These are phyloP conservation scores for Erebia aethiops DNA, from an alignment of 2,888 invertebrate species.

Conservation along the genomic window DNA sequence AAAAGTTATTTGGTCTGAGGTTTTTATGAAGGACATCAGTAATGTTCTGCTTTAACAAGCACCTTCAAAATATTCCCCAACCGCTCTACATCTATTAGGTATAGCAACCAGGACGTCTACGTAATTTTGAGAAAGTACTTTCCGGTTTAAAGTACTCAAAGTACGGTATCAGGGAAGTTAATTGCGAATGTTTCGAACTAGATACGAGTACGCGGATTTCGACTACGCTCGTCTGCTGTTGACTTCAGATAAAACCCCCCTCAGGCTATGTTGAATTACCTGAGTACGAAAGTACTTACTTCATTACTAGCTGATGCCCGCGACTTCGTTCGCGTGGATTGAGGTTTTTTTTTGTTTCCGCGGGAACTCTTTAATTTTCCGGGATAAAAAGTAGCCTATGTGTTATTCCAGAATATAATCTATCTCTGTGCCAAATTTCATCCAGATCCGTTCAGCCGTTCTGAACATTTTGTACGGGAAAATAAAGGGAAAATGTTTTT, in stretches of 20 bases:
- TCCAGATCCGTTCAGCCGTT: too few species aligned
- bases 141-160: conserved; percentile 19
- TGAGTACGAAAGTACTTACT: not conserved
- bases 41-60: not conserved
- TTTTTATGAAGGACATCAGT: too few species aligned
- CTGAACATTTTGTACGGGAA: too few species aligned
- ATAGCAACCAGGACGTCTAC: conserved; percentile 14
- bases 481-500: too few species aligned
- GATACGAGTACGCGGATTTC: not conserved
- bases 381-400: too few species aligned
- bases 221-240: conserved; percentile 2
- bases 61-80: not conserved
- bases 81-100: not conserved
- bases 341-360: too few species aligned
- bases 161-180: conserved; percentile 20
- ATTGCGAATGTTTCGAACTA: conserved; percentile 19
- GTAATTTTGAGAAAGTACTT: conserved; percentile 22
- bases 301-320: too few species aligned
- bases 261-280: not conserved
- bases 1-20: too few species aligned
- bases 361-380: too few species aligned
- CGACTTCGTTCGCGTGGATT: too few species aligned
- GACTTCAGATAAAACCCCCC: not conserved
- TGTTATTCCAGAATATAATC: too few species aligned
- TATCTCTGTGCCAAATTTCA: too few species aligned